Percentiles rank a stretch among this genome's conserved stretches.
Evolutionary conservation across 2,888 invertebrate genomes (phyloP).

Genomic region (Drosophila kambysellisi): DNA sequence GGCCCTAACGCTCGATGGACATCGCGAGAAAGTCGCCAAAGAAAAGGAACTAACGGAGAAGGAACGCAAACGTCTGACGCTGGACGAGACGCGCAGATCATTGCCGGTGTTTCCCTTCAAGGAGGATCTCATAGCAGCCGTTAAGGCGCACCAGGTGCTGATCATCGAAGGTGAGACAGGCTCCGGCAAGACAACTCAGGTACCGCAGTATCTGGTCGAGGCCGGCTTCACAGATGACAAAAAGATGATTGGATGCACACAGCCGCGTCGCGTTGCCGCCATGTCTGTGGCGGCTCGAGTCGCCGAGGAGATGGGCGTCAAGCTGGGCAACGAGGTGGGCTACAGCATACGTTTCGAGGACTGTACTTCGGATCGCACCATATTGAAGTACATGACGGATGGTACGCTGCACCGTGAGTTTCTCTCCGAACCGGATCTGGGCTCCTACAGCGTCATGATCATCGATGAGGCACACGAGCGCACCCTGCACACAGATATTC

Average conservation of each 20-base stretch:
- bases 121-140: conserved; percentile 94
- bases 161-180: conserved; percentile 99
- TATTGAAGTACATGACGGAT: conserved; percentile 99
- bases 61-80: conserved; percentile 91
- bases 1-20: conserved; percentile 92
- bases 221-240: conserved; percentile 94
- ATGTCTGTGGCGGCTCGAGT: conserved; percentile 99
- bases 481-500: conserved; percentile 98
- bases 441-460: conserved; percentile 98
- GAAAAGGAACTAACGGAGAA: conserved; percentile 88
- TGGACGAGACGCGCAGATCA: conserved; percentile 96
- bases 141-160: conserved; percentile 94
- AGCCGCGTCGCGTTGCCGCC: conserved; percentile 98
- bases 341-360: conserved; percentile 99
- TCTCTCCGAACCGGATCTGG: conserved; percentile 97
- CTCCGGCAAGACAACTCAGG: conserved; percentile 99
- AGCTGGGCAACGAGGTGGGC: conserved; percentile 96
- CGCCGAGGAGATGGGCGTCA: conserved; percentile 98
- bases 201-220: conserved; percentile 98
- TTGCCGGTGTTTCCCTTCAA: conserved; percentile 97
- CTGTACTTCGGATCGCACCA: conserved; percentile 98
- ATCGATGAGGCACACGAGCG: conserved; percentile 99
- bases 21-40: conserved; percentile 85
- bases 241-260: conserved; percentile 98
- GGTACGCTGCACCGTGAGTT: conserved; percentile 99